Evolutionary conservation across 2,797 vertebrate species (phyloP).

Genomic region (Sylvia borin): DNA sequence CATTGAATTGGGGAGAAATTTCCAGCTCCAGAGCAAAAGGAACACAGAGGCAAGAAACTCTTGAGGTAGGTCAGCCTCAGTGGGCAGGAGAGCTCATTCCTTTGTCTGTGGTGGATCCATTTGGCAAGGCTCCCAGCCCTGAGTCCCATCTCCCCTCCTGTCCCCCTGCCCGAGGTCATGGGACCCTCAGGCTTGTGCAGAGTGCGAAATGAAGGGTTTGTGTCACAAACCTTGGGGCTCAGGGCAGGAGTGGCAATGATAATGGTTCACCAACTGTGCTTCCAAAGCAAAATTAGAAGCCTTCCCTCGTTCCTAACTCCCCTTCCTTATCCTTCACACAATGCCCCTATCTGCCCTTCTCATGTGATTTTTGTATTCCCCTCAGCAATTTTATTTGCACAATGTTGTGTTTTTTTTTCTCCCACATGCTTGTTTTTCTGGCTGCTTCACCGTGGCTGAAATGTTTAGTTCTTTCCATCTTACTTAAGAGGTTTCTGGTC

Average conservation of each 20-base stretch:
- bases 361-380: constrained; percentile 23
- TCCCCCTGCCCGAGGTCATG: accelerated
- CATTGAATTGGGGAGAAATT: not conserved
- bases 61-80: not conserved
- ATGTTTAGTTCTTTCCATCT: constrained; percentile 46
- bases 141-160: not conserved
- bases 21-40: not conserved
- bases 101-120: not conserved
- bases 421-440: constrained; percentile 31
- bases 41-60: not conserved
- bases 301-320: not conserved
- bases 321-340: constrained; percentile 12
- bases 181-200: not conserved
- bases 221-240: not conserved
- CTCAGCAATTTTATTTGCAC: constrained; percentile 34
- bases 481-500: constrained; percentile 47
- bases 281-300: not conserved
- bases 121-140: not conserved
- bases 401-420: not conserved
- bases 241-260: not conserved
- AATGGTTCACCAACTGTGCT: not conserved
- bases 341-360: constrained; percentile 1
- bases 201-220: accelerated
- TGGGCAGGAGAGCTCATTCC: not conserved
- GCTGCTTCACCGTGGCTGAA: not conserved